Conservation (phyloP, 2,888 invertebrate species). For the Scaptomyza reducta region DNA sequence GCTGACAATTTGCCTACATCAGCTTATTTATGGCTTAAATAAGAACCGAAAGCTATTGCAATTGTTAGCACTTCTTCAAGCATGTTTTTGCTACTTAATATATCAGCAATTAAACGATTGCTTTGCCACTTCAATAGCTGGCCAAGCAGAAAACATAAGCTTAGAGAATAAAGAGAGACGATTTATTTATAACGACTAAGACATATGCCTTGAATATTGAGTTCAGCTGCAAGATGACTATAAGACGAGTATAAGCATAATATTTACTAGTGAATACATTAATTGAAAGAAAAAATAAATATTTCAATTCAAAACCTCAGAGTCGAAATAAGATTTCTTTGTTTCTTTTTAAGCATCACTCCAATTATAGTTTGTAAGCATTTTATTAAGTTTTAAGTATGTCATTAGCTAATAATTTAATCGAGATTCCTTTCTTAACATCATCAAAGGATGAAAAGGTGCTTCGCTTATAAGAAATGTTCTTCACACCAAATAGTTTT, state of each 20-base stretch:
- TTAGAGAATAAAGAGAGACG: neutral
- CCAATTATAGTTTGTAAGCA: too few relatives aligned
- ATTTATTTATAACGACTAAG: too few relatives aligned
- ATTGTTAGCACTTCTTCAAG: constrained; percentile 18
- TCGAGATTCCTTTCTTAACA: neutral
- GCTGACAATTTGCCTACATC: constrained; percentile 8
- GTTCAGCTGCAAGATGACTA: too few relatives aligned
- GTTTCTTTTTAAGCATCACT: too few relatives aligned
- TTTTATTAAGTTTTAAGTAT: neutral
- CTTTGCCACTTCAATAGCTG: constrained; percentile 8
- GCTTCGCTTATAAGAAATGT: too few relatives aligned
- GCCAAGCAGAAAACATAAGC: neutral
- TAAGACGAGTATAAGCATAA: too few relatives aligned
- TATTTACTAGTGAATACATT: too few relatives aligned
- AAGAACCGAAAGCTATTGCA: constrained; percentile 36
- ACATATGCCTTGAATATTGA: too few relatives aligned
- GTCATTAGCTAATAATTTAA: neutral
- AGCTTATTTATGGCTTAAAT: constrained; percentile 21
- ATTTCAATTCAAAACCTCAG: too few relatives aligned
- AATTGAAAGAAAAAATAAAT: too few relatives aligned
- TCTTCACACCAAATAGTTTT: neutral
- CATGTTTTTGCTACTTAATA: constrained; percentile 19
- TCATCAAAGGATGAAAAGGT: neutral
- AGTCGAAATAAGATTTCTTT: too few relatives aligned
- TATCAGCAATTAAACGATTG: constrained; percentile 39